Percentiles rank a stretch among this genome's conserved stretches.
Evolutionary conservation across 2,797 vertebrate genomes (phyloP).

Genomic region (Pseudopleuronectes americanus): DNA sequence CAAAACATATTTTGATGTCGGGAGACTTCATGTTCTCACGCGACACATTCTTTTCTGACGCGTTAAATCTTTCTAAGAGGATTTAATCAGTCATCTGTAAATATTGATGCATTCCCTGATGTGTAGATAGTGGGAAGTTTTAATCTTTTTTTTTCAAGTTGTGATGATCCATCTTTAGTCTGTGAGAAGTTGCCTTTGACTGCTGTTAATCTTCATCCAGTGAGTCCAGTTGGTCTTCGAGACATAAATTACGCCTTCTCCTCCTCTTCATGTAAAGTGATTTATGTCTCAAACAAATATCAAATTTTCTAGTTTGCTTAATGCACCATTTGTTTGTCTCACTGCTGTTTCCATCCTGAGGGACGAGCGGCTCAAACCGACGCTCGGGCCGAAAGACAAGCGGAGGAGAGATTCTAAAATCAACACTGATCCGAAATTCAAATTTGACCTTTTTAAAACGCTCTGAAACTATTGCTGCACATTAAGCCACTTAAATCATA

Average conservation of each 20-base stretch:
- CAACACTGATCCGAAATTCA: too few relatives aligned
- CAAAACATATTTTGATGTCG: neutral
- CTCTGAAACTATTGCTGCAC: too few relatives aligned
- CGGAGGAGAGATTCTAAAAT: too few relatives aligned
- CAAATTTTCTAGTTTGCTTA: neutral
- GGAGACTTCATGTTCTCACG: too few relatives aligned
- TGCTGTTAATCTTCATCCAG: neutral
- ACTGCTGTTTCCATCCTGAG: neutral
- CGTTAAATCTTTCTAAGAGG: slow-evolving; percentile 23
- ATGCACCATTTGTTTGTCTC: neutral
- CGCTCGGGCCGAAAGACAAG: neutral
- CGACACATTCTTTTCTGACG: neutral
- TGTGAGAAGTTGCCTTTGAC: slow-evolving; percentile 23
- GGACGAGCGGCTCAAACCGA: neutral
- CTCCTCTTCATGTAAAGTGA: neutral
- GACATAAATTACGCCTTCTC: neutral
- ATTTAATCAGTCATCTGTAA: slow-evolving; percentile 17
- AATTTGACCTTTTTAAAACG: too few relatives aligned
- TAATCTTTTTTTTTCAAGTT: slow-evolving; percentile 9
- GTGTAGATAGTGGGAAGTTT: slow-evolving; percentile 38
- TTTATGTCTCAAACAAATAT: neutral
- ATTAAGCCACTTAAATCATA: too few relatives aligned
- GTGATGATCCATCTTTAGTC: slow-evolving; percentile 2
- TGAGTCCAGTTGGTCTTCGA: neutral
- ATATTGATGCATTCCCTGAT: slow-evolving; percentile 22